Conservation (phyloP, 2,888 invertebrate species). For the Mantis religiosa region DNA sequence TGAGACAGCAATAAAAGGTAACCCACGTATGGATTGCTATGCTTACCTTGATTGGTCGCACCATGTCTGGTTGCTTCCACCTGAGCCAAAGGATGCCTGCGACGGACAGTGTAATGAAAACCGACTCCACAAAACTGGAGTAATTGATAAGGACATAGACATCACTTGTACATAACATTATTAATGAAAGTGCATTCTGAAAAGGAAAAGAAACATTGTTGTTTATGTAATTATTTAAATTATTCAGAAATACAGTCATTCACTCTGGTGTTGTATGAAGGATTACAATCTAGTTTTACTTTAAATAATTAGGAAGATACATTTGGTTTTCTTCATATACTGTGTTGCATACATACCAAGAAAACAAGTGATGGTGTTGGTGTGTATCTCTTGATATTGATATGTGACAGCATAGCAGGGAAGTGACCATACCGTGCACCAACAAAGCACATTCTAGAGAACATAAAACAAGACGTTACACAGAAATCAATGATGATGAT, state of each 20-base stretch:
- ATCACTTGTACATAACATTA: constrained; percentile 81
- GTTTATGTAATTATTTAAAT: too few species aligned
- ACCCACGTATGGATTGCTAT: too few species aligned
- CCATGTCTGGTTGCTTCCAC: constrained; percentile 71
- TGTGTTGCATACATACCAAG: constrained; percentile 55
- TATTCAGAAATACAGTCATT: too few species aligned
- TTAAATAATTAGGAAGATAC: too few species aligned
- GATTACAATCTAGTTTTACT: too few species aligned
- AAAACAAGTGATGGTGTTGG: constrained; percentile 79
- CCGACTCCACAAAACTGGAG: constrained; percentile 86
- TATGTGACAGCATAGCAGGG: constrained; percentile 73
- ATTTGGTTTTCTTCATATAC: neutral
- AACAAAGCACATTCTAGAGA: constrained; percentile 75
- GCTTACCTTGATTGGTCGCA: constrained; percentile 77
- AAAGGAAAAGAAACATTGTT: constrained; percentile 38
- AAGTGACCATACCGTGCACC: constrained; percentile 88
- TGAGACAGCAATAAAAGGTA: too few species aligned
- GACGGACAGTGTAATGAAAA: constrained; percentile 85
- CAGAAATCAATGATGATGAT: too few species aligned
- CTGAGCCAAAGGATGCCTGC: constrained; percentile 80
- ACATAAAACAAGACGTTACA: neutral
- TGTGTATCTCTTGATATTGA: constrained; percentile 69
- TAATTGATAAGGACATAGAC: constrained; percentile 85
- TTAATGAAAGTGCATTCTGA: constrained; percentile 75
- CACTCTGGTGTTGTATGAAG: too few species aligned